Evolutionary conservation across 2,888 invertebrate species (phyloP), one percentile per base, ranked within the genome.

Genomic region (Epiperipatus broadwayi): DNA sequence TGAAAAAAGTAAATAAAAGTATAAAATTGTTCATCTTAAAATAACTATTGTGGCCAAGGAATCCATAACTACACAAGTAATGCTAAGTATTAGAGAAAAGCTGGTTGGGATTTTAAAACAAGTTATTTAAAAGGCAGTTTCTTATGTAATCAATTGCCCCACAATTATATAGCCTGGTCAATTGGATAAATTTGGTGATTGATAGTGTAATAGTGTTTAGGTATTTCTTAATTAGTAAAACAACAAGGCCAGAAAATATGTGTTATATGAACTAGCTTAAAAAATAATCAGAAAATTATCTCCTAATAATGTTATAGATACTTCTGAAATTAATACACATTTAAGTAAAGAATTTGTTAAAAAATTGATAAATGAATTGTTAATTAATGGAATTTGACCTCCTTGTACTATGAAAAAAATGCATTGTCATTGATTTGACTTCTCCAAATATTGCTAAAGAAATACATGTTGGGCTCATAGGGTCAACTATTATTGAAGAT

Each of bases 361-460:
- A 5, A 31, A 49, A 12, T 47, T 48, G 29, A 37, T 54, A 18
- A 42, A 41, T 4, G 31, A 44, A 16, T 58, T 81, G n/a, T 21
- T 48, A 15, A 43, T 61, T 10, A 43, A 66, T 50, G 80, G 80
- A 2, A 69, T 81, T 0, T 61, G 67, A 47, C 73, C 76, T 16
- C 63, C 65, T 20, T 49, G 66, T 21, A 59, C 64, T 0, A 69
- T 68, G 46, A 71, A 63, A 49, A 15, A 63, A 68, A 39, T 69
- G 65, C 43, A 73, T 93, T 16, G 55, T 95, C 35, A 74, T 95
- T 3, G 97, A 97, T 61, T 91, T 93, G 56, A 93, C 93, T 1
- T 83, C 93, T 8, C 95, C 97, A 2, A 97, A 97, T 58, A 81
- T 97, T 56, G 97, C 97, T 14, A 97, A 97, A 56, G 85, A 97